Percentiles rank a stretch among this genome's conserved stretches.
phyloP scores from a whole-genome alignment of 2,113 vertebrate genomes.

The Archilochus colubris region DNA sequence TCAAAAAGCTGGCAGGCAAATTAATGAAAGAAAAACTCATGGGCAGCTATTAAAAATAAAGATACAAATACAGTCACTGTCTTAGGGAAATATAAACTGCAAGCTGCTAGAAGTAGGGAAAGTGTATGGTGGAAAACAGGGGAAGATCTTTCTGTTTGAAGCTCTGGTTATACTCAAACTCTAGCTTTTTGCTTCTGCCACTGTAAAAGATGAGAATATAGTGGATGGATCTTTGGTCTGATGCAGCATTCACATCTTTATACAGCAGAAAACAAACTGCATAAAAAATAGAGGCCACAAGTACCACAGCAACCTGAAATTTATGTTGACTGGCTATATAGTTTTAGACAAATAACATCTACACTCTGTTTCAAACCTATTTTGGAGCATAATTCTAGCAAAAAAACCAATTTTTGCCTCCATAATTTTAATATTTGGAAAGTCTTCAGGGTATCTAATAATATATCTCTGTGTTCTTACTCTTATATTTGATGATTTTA shows the following conservation, averaged over 20 bases:
- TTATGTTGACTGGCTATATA: not conserved
- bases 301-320: not conserved
- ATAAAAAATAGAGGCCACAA: not conserved
- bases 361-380: not conserved
- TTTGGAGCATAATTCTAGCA: not conserved
- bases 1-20: not conserved
- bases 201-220: not conserved
- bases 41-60: not conserved
- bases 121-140: not conserved
- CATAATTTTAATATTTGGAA: conserved; percentile 12
- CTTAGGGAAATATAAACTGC: not conserved
- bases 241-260: not conserved
- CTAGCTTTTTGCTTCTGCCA: not conserved
- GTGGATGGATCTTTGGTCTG: not conserved
- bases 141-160: not conserved
- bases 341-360: not conserved
- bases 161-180: not conserved
- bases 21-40: not conserved
- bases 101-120: not conserved
- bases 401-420: not conserved
- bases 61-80: not conserved
- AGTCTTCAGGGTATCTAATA: not conserved
- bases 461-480: conserved; percentile 9
- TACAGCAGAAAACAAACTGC: not conserved
- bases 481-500: conserved; percentile 6